Percentiles rank a stretch among this genome's conserved stretches.
phyloP scores from a whole-genome alignment of 2,797 vertebrate species.

The Rhinogobio ventralis region DNA sequence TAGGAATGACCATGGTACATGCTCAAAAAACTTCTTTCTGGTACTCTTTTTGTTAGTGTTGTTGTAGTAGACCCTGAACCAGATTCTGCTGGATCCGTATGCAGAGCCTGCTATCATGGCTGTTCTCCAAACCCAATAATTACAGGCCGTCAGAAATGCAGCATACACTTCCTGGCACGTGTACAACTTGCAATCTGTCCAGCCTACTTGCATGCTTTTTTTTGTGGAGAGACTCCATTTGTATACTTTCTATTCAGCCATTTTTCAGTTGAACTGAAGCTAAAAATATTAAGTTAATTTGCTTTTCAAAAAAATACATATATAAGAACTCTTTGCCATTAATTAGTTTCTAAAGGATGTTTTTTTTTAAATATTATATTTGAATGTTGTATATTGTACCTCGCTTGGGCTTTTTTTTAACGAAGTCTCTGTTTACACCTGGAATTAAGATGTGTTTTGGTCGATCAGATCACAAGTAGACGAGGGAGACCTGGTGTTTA shows the following conservation, averaged over 20 bases:
- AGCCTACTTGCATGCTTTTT: not conserved
- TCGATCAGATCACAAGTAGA: no score
- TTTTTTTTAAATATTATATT: not conserved
- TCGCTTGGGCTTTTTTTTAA: not conserved
- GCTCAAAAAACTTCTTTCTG: not conserved
- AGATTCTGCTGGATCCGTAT: conserved; percentile 21
- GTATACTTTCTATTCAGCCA: conserved; percentile 45
- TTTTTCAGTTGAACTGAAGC: not conserved
- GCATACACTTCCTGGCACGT: conserved; percentile 3
- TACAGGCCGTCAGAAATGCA: conserved; percentile 42
- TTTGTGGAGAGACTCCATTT: not conserved
- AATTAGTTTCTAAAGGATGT: not conserved
- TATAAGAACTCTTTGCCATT: not conserved
- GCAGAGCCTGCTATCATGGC: conserved; percentile 25
- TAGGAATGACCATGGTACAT: not conserved
- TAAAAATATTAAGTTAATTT: not conserved
- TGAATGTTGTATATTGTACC: not conserved
- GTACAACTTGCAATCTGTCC: not conserved
- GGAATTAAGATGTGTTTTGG: no score
- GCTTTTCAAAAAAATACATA: not conserved
- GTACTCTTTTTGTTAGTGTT: not conserved
- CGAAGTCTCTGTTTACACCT: no score
- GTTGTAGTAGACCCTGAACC: not conserved
- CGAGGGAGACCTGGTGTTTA: no score
- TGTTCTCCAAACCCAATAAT: conserved; percentile 45